Base-by-base conservation (phyloP, 2,797 vertebrate genomes). In the Gobionotothen gibberifrons region DNA sequence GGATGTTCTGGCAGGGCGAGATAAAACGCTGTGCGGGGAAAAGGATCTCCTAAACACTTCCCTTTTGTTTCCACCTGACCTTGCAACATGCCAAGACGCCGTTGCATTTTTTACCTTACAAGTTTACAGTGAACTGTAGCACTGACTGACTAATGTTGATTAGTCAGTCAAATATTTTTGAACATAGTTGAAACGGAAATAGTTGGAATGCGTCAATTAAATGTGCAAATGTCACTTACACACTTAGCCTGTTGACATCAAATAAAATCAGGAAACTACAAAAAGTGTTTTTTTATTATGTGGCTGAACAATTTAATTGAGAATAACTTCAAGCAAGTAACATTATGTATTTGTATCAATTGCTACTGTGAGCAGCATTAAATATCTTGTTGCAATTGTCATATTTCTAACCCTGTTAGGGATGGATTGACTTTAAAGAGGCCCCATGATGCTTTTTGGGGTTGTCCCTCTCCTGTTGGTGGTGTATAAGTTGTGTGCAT, bases 1-100 rank as follows among this genome's bases (percentile, higher is more conserved):
- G 89, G 90, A 93, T 93, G 89, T 93, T 85, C 89, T 90, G 87
- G 85, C 86, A 87, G 81, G 81, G 68, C 9, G 69, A 91, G 90
- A 86, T 84, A 88, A 83, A 78, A 36, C 6, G 46, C 79, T 52
- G 63, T 56, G 32, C 69, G 76, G 74, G 83, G 82, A 90, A 90
- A 81, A 47, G 64, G 80, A 76, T 72, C 69, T 76, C 74, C 75
- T 79, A 85, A 92, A 90, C 77, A 76, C 80, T 91, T 93, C 84
- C 84, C 68, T 85, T 93, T 85, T 90, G 76, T 87, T 89, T 82
- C 76, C 70, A 82, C 90, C 87, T 90, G 82, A 83, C 70, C 78
- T 86, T 84, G 86, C 43, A 58, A 12, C 3, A 3, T n/a, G 59
- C 61, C 69, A 54, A 42, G 12, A 69, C 49, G 2, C 64, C 43